Conservation (phyloP, 1,140 invertebrate genomes). For the Agrilus planipennis region DNA sequence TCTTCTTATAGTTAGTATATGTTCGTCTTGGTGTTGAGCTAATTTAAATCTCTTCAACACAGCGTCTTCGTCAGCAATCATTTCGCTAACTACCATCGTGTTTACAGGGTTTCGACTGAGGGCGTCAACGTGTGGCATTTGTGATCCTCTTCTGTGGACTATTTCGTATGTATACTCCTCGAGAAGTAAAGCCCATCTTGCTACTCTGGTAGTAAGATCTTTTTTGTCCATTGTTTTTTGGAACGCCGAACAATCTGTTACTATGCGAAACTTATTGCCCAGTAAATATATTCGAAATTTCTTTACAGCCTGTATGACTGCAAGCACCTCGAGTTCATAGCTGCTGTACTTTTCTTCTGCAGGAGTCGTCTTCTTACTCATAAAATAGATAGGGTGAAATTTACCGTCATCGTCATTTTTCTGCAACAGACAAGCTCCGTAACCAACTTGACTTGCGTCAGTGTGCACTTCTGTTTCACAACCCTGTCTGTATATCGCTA, state of each 20-base stretch:
- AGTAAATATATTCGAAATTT: background rate
- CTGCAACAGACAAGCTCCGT: conserved; percentile 26
- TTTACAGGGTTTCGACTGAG: too few relatives aligned
- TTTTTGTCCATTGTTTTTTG: conserved; percentile 23
- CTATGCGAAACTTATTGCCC: background rate
- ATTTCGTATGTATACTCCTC: conserved; percentile 29
- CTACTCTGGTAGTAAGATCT: conserved; percentile 26
- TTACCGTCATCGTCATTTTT: conserved; percentile 16
- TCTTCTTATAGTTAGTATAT: too few relatives aligned
- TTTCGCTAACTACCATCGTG: too few relatives aligned
- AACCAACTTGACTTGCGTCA: conserved; percentile 17
- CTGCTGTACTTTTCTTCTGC: conserved; percentile 28
- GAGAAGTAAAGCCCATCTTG: conserved; percentile 28
- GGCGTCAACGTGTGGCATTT: conserved; percentile 14
- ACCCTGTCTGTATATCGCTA: conserved; percentile 27
- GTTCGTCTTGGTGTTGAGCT: too few relatives aligned
- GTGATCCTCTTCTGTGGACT: conserved; percentile 17
- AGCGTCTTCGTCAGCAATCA: too few relatives aligned
- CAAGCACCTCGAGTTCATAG: background rate
- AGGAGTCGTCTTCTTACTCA: conserved; percentile 24
- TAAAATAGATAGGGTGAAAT: conserved; percentile 32
- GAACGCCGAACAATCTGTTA: conserved; percentile 3
- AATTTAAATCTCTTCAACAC: too few relatives aligned
- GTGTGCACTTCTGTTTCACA: conserved; percentile 24
- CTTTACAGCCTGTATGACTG: background rate